phyloP scores from a whole-genome alignment of 2,888 invertebrate genomes.

The Megalurothrips usitatus region DNA sequence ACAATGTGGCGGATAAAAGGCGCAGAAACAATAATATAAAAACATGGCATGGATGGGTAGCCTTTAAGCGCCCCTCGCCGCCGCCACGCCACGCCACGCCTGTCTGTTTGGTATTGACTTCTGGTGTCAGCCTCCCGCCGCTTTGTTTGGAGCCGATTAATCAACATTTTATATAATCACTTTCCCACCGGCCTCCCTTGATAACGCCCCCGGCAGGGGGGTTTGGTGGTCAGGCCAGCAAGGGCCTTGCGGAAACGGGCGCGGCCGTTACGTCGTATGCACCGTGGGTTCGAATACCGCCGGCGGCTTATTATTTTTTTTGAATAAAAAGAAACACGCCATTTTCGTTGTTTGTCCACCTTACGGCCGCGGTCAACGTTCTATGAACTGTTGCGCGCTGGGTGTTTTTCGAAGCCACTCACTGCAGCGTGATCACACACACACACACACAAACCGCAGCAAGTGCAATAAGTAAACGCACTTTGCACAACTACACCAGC shows the following conservation, averaged over 20 bases:
- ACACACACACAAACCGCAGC: not conserved
- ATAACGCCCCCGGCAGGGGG: not conserved
- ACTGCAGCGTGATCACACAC: not conserved
- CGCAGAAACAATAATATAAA: constrained; percentile 10
- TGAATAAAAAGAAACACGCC: too few species aligned
- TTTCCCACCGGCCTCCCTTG: not conserved
- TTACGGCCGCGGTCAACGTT: too few species aligned
- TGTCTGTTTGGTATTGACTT: constrained; percentile 18
- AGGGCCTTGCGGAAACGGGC: too few species aligned
- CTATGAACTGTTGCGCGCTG: too few species aligned
- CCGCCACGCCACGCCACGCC: not conserved
- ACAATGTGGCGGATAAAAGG: not conserved
- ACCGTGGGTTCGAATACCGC: too few species aligned
- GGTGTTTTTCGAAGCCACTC: not conserved
- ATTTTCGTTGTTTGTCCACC: too few species aligned
- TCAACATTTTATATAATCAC: not conserved
- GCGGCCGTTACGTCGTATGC: too few species aligned
- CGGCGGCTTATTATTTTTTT: too few species aligned
- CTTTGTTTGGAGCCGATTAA: constrained; percentile 5
- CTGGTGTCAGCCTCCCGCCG: not conserved
- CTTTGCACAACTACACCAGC: too few species aligned
- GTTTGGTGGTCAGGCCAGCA: not conserved
- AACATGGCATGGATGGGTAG: not conserved
- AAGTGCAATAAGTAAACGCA: too few species aligned
- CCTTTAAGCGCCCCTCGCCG: not conserved